Percentiles rank a stretch among this genome's conserved stretches.
Conservation (phyloP, 2,888 invertebrate species). For the Drosophila subquinaria region DNA sequence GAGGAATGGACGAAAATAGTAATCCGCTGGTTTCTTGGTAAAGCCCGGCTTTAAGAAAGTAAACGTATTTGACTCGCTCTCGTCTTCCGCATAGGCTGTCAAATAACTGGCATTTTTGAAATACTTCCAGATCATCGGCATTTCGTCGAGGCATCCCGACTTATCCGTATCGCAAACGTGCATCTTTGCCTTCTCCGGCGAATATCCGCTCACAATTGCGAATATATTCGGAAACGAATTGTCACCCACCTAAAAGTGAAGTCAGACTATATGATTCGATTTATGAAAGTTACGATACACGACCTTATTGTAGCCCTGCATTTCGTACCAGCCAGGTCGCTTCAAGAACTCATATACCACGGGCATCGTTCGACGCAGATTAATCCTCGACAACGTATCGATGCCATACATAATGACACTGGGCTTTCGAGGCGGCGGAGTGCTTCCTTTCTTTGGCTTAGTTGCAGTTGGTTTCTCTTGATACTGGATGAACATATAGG, state of each 20-base stretch:
- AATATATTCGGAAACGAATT: slow-evolving; percentile 95
- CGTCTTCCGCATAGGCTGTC: slow-evolving; percentile 92
- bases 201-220: slow-evolving; percentile 91
- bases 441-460: neutral
- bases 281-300: neutral
- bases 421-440: slow-evolving; percentile 71
- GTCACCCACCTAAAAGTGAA: slow-evolving; percentile 88
- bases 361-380: slow-evolving; percentile 91
- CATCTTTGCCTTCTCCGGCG: slow-evolving; percentile 85
- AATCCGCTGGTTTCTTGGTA: slow-evolving; percentile 90
- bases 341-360: slow-evolving; percentile 88
- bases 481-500: slow-evolving; percentile 87
- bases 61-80: slow-evolving; percentile 86
- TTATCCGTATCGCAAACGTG: slow-evolving; percentile 85
- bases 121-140: slow-evolving; percentile 91
- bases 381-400: slow-evolving; percentile 92
- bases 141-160: slow-evolving; percentile 88
- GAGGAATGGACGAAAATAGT: slow-evolving; percentile 91
- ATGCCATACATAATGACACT: slow-evolving; percentile 92
- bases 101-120: slow-evolving; percentile 89
- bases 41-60: slow-evolving; percentile 90
- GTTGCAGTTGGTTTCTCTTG: slow-evolving; percentile 49
- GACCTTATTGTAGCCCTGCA: slow-evolving; percentile 90
- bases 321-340: slow-evolving; percentile 88
- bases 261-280: no score